These are phyloP conservation scores for Chrysopa pallens DNA, from an alignment of 1,140 invertebrate genomes.

Conservation along the genomic window DNA sequence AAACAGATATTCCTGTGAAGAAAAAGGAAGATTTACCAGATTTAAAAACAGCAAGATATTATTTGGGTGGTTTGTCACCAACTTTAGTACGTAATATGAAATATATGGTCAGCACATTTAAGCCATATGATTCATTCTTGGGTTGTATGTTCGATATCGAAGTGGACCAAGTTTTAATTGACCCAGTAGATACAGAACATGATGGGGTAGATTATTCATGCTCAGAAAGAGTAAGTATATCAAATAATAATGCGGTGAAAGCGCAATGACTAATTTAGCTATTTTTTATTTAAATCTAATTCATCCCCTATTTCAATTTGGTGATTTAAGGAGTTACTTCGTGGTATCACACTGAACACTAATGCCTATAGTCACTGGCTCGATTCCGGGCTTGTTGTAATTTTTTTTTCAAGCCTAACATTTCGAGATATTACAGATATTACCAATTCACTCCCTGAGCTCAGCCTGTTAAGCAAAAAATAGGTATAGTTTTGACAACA, in stretches of 20 bases:
- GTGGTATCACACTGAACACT: no score
- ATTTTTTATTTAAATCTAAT: not conserved
- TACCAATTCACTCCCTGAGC: no score
- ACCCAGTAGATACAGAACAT: constrained; percentile 42
- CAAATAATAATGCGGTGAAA: not conserved
- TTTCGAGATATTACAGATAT: no score
- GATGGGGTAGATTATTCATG: constrained; percentile 65
- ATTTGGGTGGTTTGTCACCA: constrained; percentile 66
- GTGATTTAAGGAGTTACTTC: no score
- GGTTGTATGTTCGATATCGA: constrained; percentile 69
- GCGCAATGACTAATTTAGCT: not conserved
- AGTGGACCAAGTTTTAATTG: constrained; percentile 37
- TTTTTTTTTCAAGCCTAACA: no score
- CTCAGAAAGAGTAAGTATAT: constrained; percentile 37
- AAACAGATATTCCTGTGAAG: constrained; percentile 15
- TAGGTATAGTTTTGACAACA: no score
- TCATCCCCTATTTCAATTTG: no score
- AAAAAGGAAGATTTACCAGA: constrained; percentile 41
- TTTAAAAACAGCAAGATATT: constrained; percentile 40
- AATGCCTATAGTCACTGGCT: no score
- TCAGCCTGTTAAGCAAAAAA: no score
- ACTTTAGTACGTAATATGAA: constrained; percentile 25
- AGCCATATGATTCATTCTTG: constrained; percentile 40
- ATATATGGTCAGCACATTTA: constrained; percentile 19
- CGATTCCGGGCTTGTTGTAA: no score